Evolutionary conservation across 1,140 invertebrate species (phyloP).

Genomic region (Drosophila pseudoananassae): DNA sequence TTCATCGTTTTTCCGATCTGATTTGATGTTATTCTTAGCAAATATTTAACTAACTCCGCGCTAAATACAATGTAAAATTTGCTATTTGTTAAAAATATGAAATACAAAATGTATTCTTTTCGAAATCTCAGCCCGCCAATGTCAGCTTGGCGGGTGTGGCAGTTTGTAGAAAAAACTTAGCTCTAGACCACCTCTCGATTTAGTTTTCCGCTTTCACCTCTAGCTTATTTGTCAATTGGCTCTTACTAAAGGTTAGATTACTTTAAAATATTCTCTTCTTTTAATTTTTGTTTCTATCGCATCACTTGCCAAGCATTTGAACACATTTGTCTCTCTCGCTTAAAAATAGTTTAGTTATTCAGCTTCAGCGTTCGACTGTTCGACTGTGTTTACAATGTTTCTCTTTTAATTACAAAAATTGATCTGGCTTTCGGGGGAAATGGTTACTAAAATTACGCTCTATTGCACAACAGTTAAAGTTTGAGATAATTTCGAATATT

Average conservation of each 20-base stretch:
- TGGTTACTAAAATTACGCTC: constrained; percentile 4
- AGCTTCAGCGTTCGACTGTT: constrained; percentile 17
- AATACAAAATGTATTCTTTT: constrained; percentile 45
- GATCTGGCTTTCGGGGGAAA: constrained; percentile 7
- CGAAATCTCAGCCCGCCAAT: constrained; percentile 61
- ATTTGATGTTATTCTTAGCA: constrained; percentile 44
- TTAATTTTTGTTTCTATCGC: constrained; percentile 40
- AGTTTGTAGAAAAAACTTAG: constrained; percentile 65
- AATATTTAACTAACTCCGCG: constrained; percentile 78
- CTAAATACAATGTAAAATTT: constrained; percentile 77
- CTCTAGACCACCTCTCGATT: constrained; percentile 40
- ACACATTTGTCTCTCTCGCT: constrained; percentile 53
- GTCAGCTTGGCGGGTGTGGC: constrained; percentile 21
- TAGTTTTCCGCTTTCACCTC: constrained; percentile 29
- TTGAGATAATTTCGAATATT: constrained; percentile 22
- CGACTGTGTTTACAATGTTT: constrained; percentile 35
- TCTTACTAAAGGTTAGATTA: constrained; percentile 65
- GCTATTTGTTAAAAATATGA: constrained; percentile 63
- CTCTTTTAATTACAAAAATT: constrained; percentile 8
- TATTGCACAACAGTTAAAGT: constrained; percentile 35
- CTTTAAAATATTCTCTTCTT: constrained; percentile 35
- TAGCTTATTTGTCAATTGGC: constrained; percentile 71
- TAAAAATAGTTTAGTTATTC: constrained; percentile 49
- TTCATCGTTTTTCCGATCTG: neutral
- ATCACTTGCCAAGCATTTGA: constrained; percentile 43